Conservation (phyloP, 2,113 vertebrate species). For the Ciconia boyciana region DNA sequence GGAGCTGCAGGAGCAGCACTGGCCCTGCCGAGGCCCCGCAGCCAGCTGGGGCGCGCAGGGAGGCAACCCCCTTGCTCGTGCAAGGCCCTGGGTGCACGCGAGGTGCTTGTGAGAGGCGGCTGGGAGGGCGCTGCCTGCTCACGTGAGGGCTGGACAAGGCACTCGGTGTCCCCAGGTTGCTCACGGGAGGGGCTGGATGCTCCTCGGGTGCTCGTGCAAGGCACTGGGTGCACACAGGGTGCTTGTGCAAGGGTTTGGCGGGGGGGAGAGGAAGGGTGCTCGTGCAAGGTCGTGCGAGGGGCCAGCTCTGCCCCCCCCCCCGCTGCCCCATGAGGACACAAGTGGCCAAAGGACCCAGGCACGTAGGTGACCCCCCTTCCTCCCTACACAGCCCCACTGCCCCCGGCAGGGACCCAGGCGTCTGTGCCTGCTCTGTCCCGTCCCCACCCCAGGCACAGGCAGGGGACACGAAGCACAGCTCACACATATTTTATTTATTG, state of each 20-base stretch:
- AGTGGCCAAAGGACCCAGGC: not conserved
- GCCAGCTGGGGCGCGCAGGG: not conserved
- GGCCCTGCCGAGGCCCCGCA: not conserved
- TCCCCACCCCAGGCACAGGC: not conserved
- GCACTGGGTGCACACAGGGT: not conserved
- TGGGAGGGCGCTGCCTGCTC: not conserved
- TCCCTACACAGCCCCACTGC: not conserved
- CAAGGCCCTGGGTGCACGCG: accelerated
- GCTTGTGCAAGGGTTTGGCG: not conserved
- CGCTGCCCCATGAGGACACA: no score
- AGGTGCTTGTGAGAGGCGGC: not conserved
- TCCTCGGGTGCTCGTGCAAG: not conserved
- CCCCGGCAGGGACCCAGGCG: not conserved
- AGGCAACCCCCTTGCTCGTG: not conserved
- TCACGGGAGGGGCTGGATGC: not conserved
- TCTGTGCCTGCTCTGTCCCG: not conserved
- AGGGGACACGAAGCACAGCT: not conserved
- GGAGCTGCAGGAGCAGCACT: not conserved
- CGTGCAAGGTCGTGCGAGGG: not conserved
- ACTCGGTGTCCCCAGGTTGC: not conserved
- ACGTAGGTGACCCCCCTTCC: not conserved
- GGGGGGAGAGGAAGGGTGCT: not conserved
- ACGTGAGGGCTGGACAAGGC: not conserved
- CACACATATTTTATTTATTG: not conserved
- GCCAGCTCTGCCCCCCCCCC: no score